Conservation (phyloP, 2,888 invertebrate species). For the Lithodes maja region DNA sequence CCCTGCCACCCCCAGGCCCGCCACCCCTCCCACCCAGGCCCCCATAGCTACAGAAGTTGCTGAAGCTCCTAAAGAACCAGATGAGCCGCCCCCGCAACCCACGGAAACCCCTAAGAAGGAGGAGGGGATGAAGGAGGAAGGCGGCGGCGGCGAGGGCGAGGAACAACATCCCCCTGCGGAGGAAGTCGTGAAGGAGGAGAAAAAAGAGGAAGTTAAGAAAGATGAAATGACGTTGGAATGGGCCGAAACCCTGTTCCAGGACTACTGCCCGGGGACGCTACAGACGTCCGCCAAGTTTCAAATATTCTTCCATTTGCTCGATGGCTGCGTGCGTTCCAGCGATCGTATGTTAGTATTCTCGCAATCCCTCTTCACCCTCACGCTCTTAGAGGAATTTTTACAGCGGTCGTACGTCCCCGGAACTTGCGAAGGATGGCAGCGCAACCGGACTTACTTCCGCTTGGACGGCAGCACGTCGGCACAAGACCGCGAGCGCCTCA, state of each 20-base stretch:
- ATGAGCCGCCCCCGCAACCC: not conserved
- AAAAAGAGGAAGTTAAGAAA: constrained; percentile 77
- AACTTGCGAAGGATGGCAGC: constrained; percentile 81
- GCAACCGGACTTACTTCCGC: constrained; percentile 91
- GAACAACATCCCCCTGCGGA: too few species aligned
- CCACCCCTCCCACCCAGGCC: too few species aligned
- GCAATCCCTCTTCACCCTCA: constrained; percentile 95
- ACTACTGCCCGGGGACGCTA: constrained; percentile 89
- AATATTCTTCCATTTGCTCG: constrained; percentile 91
- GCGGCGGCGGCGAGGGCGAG: too few species aligned
- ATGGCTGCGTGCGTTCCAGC: constrained; percentile 89
- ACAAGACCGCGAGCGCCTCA: constrained; percentile 94
- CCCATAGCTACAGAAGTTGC: not conserved
- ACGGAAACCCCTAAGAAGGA: constrained; percentile 75
- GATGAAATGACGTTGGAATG: constrained; percentile 86
- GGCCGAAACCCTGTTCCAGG: constrained; percentile 76
- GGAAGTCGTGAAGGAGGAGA: constrained; percentile 62
- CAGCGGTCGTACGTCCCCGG: constrained; percentile 81
- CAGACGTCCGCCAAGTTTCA: constrained; percentile 97
- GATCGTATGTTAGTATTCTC: constrained; percentile 96
- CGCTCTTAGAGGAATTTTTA: constrained; percentile 95
- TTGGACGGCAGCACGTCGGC: constrained; percentile 97
- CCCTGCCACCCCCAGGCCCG: constrained; percentile 31
- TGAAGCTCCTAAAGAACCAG: not conserved
- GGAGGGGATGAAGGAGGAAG: constrained; percentile 76